Base-by-base conservation (phyloP, 2,888 invertebrate genomes). In the Bombylius discolor region DNA sequence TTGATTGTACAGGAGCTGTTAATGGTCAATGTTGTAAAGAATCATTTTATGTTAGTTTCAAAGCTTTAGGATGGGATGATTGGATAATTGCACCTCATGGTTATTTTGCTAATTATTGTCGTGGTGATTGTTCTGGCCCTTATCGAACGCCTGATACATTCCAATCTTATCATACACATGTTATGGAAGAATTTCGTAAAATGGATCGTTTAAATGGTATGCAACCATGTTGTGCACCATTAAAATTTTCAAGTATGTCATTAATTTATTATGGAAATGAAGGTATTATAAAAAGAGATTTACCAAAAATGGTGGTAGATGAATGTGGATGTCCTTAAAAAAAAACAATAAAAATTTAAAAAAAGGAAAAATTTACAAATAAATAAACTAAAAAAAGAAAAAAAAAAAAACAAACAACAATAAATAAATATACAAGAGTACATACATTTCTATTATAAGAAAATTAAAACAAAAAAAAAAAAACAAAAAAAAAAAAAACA, bases 301-400 rank as follows among this genome's bases (percentile, higher is more conserved):
- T 94, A 71, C 93, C 93, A 63, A 92, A 93, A 79, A 94, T 94
- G 93, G 89, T 92, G 66, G 92, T 94, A 61, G 92, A 94, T 75
- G 93, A 93, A 79, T 94, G 94, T 77, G 93, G 92, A 65, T 94
- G 94, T 76, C 92, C 92, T 66, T 93, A 81, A 82, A 61, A 44
- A 12, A 44, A 39, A 39, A 9, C 11, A 39, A 39, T 9, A 39
- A 7, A 39, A 9, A 39, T 3, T 3, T 39, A 39, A 2, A 23
- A 23, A 2, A 23, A 23, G 23, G 3, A 23, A 23, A 23, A 23
- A 23, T 23, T 23, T 23, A 23, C 23, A 23, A 23, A 23, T 23
- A 23, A 23, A 23, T 23, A 23, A 23, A 23, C 23, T 23, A 23
- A 23, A 2, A 23, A 23, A 23, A 2, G 3, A 23, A 23, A 23